Conservation (phyloP, 2,888 invertebrate species). For the Tuta absoluta region DNA sequence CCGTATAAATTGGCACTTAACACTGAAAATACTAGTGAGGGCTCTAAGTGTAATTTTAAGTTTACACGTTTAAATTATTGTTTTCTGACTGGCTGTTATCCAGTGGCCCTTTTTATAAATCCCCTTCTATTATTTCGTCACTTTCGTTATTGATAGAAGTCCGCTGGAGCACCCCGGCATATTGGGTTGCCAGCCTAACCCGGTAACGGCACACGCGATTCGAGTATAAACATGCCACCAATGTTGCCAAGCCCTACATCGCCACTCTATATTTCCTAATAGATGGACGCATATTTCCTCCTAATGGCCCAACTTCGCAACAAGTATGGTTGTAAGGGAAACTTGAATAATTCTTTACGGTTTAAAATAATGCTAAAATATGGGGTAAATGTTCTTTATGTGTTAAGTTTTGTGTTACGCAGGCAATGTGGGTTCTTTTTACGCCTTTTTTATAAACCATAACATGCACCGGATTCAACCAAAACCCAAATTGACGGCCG, state of each 20-base stretch:
- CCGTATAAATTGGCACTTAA: too few species aligned
- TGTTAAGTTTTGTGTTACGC: slow-evolving; percentile 21
- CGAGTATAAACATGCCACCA: slow-evolving; percentile 64
- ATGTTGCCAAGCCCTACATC: slow-evolving; percentile 43
- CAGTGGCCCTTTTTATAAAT: background rate
- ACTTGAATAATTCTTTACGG: slow-evolving; percentile 56
- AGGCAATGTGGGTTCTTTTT: background rate
- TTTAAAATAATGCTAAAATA: slow-evolving; percentile 48
- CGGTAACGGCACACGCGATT: slow-evolving; percentile 52
- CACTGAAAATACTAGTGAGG: too few species aligned
- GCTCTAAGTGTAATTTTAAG: too few species aligned
- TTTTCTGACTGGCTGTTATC: background rate
- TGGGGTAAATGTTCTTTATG: slow-evolving; percentile 26
- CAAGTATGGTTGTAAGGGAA: slow-evolving; percentile 52
- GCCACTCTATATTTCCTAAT: slow-evolving; percentile 69
- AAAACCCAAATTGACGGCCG: too few species aligned
- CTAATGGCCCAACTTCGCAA: slow-evolving; percentile 72
- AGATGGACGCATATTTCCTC: slow-evolving; percentile 74
- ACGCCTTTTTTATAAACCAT: background rate
- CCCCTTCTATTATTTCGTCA: background rate
- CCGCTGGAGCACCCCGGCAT: background rate
- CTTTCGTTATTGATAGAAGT: background rate
- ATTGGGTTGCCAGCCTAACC: slow-evolving; percentile 6
- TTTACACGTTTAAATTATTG: too few species aligned
- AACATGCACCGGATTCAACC: background rate